Conservation (phyloP, 2,797 vertebrate genomes). For the Enoplosus armatus region DNA sequence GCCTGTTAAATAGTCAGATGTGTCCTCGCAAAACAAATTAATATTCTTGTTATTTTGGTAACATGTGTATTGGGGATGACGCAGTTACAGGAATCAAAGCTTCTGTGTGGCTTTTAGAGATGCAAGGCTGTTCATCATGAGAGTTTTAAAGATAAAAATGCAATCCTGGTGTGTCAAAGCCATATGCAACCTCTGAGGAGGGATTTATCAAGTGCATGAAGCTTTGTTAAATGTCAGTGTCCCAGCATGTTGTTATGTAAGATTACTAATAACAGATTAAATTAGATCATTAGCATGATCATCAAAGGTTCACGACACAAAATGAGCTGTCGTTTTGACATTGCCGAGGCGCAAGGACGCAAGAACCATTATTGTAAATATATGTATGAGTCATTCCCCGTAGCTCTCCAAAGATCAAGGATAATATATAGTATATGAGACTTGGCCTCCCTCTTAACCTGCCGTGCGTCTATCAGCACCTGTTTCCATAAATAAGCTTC, state of each 20-base stretch:
- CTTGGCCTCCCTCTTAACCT: conserved; percentile 14
- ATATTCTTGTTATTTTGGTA: background rate
- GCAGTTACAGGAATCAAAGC: background rate
- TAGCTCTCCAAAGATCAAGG: conserved; percentile 36
- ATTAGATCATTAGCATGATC: conserved; percentile 6
- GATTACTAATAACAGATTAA: background rate
- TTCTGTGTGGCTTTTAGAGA: background rate
- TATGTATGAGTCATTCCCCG: conserved; percentile 18
- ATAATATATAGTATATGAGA: conserved; percentile 16
- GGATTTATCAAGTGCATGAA: background rate
- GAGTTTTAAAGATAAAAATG: background rate
- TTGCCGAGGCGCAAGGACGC: conserved; percentile 33
- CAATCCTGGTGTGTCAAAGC: background rate
- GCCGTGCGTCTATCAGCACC: background rate
- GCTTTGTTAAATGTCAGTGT: conserved; percentile 8
- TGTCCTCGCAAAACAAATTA: conserved; percentile 16
- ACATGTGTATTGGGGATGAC: background rate
- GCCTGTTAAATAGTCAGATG: conserved; percentile 7
- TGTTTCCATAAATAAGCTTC: conserved; percentile 35
- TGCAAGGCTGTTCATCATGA: background rate
- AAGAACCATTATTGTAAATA: conserved; percentile 29
- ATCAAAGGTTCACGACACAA: conserved; percentile 6
- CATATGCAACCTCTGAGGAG: background rate
- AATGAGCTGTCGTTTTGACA: background rate
- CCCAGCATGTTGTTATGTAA: background rate